phyloP scores from a whole-genome alignment of 2,888 invertebrate species.

The Oxyteleia sp. region DNA sequence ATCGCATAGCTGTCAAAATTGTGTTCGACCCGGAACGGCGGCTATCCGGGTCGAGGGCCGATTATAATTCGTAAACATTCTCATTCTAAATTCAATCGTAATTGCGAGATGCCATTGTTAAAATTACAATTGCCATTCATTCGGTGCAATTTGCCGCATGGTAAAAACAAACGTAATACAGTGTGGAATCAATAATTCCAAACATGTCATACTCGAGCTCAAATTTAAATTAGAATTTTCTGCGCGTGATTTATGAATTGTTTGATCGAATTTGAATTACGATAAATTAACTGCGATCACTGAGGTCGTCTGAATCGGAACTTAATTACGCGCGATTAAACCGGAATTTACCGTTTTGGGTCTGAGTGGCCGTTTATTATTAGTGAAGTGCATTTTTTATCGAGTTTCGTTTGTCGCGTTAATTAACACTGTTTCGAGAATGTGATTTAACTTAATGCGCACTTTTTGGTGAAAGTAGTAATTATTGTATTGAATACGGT shows the following conservation, averaged over 20 bases:
- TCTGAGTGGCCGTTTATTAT: no score
- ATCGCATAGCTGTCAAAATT: no score
- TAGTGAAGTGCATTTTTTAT: no score
- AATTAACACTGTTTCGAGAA: no score
- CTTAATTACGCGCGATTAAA: neutral
- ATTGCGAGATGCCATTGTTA: conserved; percentile 27
- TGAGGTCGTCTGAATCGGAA: no score
- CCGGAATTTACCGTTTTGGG: neutral
- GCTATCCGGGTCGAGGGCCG: no score
- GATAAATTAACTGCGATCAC: conserved; percentile 26
- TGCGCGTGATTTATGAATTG: conserved; percentile 29
- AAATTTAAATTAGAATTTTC: conserved; percentile 43
- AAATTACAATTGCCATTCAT: conserved; percentile 28
- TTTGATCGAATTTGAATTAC: conserved; percentile 30
- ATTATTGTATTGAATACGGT: no score
- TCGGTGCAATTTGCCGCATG: conserved; percentile 1
- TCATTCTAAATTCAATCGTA: conserved; percentile 20
- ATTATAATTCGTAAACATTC: conserved; percentile 21
- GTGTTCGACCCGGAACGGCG: no score
- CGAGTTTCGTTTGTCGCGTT: no score
- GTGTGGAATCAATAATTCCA: conserved; percentile 29
- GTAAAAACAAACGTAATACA: conserved; percentile 23
- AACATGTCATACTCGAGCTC: conserved; percentile 21
- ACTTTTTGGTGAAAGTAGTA: no score
- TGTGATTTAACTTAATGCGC: no score